Base-by-base conservation (phyloP, 2,113 vertebrate genomes). In the Dicrurus megarhynchus region DNA sequence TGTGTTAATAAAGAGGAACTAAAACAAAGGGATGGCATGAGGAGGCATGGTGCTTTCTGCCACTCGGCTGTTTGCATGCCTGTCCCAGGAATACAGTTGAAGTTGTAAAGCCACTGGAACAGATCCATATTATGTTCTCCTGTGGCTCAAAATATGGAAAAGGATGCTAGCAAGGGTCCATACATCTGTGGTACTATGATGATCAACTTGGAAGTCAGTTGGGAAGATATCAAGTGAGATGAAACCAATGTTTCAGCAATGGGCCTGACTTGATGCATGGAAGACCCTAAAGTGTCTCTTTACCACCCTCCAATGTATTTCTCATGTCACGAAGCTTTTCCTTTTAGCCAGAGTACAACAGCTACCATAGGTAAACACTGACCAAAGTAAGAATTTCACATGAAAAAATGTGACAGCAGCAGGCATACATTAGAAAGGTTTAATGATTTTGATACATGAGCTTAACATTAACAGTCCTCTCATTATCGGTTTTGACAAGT, bases 61-160 rank as follows among this genome's bases (percentile, higher is more conserved):
- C 1, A 2, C 26, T 78, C 2, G 1, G 17, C 20, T 78, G 10
- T 59, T 39, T 55, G 5, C 13, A 17, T 55, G 13, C 16, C 57
- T 68, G 16, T 6, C 14, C 6, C 1, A 2, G 41, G 23, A 55
- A 33, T 16, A 13, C 16, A 55, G 16, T 15, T 33, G 24, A 49
- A 67, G 7, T 11, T 52, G 14, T 35, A 39, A 68, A 89, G 30
- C 12, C 1, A 1, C 18, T 50, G 27, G 21, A 28, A 35, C 32
- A 32, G 32, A 30, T 27, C 41, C 39, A 8, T 23, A 71, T 30
- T 26, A 5, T 42, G 46, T 8, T 90, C 26, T 17, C 16, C n/a
- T 32, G 21, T 30, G 53, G 6, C 21, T 71, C 0, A 0, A 90
- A 90, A 75, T 17, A 75, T 0, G 3, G 35, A 53, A 70, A 37